Evolutionary conservation across 2,113 vertebrate genomes (phyloP), one percentile per base, ranked within the genome.

Genomic region (Nothobranchius furzeri): DNA sequence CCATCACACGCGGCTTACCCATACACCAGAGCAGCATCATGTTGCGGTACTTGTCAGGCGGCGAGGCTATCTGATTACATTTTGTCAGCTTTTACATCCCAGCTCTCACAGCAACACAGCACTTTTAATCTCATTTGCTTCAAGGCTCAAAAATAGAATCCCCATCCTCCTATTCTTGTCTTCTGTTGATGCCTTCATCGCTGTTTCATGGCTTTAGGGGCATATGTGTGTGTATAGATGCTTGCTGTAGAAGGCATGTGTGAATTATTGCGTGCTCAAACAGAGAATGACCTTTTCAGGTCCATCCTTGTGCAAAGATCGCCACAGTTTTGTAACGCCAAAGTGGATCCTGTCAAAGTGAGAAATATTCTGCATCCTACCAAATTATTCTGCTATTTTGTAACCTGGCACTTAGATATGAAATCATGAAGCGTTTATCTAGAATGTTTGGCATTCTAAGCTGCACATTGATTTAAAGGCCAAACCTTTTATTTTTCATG

Each of bases 41-140:
- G 59, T 24, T 62, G 37, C 12, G 54, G 35, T 8, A 45, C 20
- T 12, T 48, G 68, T 79, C 78, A 71, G 66, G 6, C 25, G 1
- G 17, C 10, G 45, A 68, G 49, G 24, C 43, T 52, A 70, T 82
- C 71, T 64, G 55, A 72, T 63, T 64, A 37, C 45, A 20, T 84
- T 54, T 56, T 40, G 35, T 61, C 60, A 66, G 45, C 35, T 60
- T 71, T 60, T 57, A 37, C 57, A 45, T 20, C 24, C 51, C 37
- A 14, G 56, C 47, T 73, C 61, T 76, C 66, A 58, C 52, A 56
- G 46, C 25, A 59, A 15, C 1, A 10, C 64, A 12, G 30, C 47
- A 8, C 5, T 13, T 47, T 25, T 49, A 46, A 64, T 8, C 9
- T 7, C 50, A 25, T 7, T 58, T 36, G 60, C 65, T 64, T 78